Percentiles rank a stretch among this genome's conserved stretches.
Evolutionary conservation across 2,888 invertebrate genomes (phyloP).

Genomic region (Lacanobia wlatinum): DNA sequence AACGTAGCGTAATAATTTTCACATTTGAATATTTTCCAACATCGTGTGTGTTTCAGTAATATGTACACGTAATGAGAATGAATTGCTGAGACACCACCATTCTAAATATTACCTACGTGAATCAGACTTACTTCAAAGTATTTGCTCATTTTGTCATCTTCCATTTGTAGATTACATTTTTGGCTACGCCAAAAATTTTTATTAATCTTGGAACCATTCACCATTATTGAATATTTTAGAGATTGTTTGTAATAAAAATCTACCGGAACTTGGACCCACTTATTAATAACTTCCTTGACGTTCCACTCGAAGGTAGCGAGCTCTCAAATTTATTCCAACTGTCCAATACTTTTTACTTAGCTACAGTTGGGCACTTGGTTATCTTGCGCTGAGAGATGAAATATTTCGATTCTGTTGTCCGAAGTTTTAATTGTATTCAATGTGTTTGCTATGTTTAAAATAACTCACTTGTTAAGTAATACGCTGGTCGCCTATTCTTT

Average conservation of each 20-base stretch:
- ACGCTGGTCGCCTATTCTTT: too few relatives aligned
- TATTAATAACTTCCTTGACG: slow-evolving; percentile 53
- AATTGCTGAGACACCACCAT: background rate
- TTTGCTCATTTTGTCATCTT: background rate
- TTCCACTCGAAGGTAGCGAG: slow-evolving; percentile 32
- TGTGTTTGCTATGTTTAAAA: slow-evolving; percentile 4
- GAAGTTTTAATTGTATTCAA: slow-evolving; percentile 5
- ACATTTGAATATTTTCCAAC: background rate
- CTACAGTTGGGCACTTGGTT: slow-evolving; percentile 23
- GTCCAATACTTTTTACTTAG: slow-evolving; percentile 51
- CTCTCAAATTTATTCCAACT: slow-evolving; percentile 62
- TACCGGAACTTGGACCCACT: slow-evolving; percentile 37
- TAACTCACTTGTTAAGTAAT: slow-evolving; percentile 7
- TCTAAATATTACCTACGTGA: slow-evolving; percentile 1
- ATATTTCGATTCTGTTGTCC: slow-evolving; percentile 15
- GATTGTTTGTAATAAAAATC: slow-evolving; percentile 53
- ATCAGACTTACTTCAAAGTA: background rate
- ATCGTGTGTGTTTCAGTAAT: slow-evolving; percentile 7
- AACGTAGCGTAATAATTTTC: slow-evolving; percentile 3
- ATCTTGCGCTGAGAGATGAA: slow-evolving; percentile 9
- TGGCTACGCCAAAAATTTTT: slow-evolving; percentile 17
- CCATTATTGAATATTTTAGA: slow-evolving; percentile 56
- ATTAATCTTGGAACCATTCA: slow-evolving; percentile 24
- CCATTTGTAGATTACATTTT: background rate
- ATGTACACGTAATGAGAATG: slow-evolving; percentile 5